Conservation (phyloP, 2,888 invertebrate genomes). For the Phortica okadai region DNA sequence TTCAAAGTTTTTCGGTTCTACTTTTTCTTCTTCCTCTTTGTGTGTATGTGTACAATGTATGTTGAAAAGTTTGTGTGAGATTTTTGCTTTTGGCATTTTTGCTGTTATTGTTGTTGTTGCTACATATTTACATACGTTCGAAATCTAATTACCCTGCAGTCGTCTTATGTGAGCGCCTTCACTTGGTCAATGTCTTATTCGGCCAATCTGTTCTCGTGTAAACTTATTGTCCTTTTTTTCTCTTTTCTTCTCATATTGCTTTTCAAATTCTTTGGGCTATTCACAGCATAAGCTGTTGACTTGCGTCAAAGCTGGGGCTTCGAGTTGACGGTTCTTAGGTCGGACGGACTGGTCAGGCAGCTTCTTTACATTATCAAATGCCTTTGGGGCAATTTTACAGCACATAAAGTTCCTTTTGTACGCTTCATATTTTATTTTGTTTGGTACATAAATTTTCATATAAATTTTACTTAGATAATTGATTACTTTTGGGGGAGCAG, state of each 20-base stretch:
- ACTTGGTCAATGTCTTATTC: background rate
- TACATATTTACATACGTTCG: constrained; percentile 24
- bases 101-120: constrained; percentile 49
- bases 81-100: constrained; percentile 23
- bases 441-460: no score
- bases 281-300: background rate
- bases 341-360: no score
- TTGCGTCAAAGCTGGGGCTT: no score
- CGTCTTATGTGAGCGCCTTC: background rate
- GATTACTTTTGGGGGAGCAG: no score
- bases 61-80: constrained; percentile 2
- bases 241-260: background rate
- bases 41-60: background rate
- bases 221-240: background rate
- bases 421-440: no score
- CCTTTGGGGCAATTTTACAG: no score
- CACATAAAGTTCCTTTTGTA: no score
- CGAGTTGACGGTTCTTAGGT: no score
- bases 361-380: no score
- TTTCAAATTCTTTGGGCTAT: constrained; percentile 15
- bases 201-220: background rate
- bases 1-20: constrained; percentile 67
- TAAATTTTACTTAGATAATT: no score
- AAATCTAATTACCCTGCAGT: constrained; percentile 19
- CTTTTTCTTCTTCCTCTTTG: constrained; percentile 17